Evolutionary conservation across 2,113 vertebrate genomes (phyloP), one percentile per base, ranked within the genome.

Genomic region (Bolborhynchus lineola): DNA sequence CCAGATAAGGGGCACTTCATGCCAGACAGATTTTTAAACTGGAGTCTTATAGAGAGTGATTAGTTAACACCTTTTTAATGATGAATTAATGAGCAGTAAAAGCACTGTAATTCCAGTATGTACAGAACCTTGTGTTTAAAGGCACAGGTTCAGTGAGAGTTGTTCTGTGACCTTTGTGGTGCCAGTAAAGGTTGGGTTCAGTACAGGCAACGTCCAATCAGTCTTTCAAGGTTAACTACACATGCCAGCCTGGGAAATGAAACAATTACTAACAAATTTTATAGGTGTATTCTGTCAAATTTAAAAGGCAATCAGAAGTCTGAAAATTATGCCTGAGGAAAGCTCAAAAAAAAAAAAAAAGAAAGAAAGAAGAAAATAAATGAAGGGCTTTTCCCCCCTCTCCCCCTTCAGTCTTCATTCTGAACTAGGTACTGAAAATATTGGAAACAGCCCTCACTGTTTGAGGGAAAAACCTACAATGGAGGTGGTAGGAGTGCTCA

Each of bases 201-300:
- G 91, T 88, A 67, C 71, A 96, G 89, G 90, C 94, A 97, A 96
- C 1, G 2, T 95, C 95, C 95, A 97, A 98, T 98, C 97, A 68
- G 95, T 98, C 97, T 97, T 98, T 97, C 97, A 98, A 98, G 97
- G 97, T 98, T 98, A 98, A 98, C 97, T 98, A 98, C 97, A 98
- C 97, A 96, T 98, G 98, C 97, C 98, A 98, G 81, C 88, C 93
- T 93, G 80, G 96, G 95, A 98, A 98, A 98, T 98, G 98, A 98
- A 98, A 98, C 97, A 98, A 98, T 98, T 97, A 98, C 96, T 97
- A 97, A 98, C 76, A 97, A 97, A 97, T 98, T 98, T 98, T 98
- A 98, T 97, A 97, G 97, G 93, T 97, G 96, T 97, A 97, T 97
- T 98, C 93, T 96, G 92, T 98, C 97, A 98, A 97, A 97, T 97